Percentiles rank a stretch among this genome's conserved stretches.
phyloP scores from a whole-genome alignment of 2,888 invertebrate species.

The Chrysolina americana region DNA sequence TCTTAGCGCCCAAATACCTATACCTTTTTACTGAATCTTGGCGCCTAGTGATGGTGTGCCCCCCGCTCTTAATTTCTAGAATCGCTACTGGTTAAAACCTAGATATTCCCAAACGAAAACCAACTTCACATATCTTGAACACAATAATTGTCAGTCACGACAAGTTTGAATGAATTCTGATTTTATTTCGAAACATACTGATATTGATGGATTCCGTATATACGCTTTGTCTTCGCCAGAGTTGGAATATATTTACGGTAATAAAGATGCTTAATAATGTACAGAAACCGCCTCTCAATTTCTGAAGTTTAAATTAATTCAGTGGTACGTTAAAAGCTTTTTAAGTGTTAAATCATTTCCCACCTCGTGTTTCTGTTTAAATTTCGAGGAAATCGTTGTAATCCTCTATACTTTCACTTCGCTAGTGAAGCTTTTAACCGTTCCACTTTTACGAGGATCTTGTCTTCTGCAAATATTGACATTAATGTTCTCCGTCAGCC shows the following conservation, averaged over 20 bases:
- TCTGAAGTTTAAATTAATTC: constrained; percentile 53
- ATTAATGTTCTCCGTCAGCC: constrained; percentile 53
- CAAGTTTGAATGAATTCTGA: neutral
- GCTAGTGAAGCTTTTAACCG: constrained; percentile 60
- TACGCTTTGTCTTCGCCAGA: neutral
- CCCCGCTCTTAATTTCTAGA: too few relatives aligned
- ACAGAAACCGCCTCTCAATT: constrained; percentile 42
- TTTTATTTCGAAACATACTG: neutral
- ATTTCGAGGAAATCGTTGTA: constrained; percentile 58
- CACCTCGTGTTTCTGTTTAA: constrained; percentile 56
- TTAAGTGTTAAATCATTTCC: constrained; percentile 59
- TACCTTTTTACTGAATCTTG: too few relatives aligned
- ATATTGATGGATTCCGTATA: neutral
- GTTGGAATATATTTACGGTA: neutral
- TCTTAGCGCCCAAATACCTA: too few relatives aligned
- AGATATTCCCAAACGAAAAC: too few relatives aligned
- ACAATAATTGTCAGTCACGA: neutral
- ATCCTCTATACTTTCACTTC: constrained; percentile 60
- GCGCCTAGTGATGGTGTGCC: too few relatives aligned
- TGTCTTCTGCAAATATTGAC: constrained; percentile 66
- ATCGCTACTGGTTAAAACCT: too few relatives aligned
- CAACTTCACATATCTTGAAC: too few relatives aligned
- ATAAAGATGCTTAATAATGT: constrained; percentile 41
- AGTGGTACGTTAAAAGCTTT: constrained; percentile 58
- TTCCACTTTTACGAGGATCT: constrained; percentile 60